These are phyloP conservation scores for Caradrina clavipalpis DNA, from an alignment of 2,888 invertebrate species.

Conservation along the genomic window DNA sequence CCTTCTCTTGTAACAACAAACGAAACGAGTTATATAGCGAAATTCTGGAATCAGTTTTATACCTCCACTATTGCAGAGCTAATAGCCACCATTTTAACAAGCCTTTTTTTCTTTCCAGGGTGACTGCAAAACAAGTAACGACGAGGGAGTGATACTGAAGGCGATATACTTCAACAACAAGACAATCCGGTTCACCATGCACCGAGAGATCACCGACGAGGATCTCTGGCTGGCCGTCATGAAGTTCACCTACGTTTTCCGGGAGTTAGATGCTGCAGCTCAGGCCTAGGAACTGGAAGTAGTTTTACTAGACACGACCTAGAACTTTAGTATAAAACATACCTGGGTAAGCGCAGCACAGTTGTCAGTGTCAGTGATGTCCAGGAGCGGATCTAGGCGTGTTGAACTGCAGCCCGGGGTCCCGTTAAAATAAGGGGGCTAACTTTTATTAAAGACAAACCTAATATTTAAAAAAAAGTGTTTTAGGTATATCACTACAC, in stretches of 20 bases:
- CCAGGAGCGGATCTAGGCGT: too few species aligned
- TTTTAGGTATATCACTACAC: too few species aligned
- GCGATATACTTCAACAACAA: conserved; percentile 91
- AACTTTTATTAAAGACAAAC: too few species aligned
- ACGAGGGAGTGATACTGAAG: conserved; percentile 90
- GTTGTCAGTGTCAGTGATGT: too few species aligned
- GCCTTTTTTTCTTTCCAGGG: conserved; percentile 74
- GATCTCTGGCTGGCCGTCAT: conserved; percentile 93
- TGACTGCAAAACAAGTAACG: conserved; percentile 84
- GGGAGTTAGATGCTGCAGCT: conserved; percentile 88
- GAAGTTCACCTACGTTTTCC: conserved; percentile 93
- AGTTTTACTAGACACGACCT: neutral
- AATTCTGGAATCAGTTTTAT: too few species aligned
- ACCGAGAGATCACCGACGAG: conserved; percentile 93
- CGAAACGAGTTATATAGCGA: too few species aligned
- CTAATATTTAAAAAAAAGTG: too few species aligned
- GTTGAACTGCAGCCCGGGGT: too few species aligned
- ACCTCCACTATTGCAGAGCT: neutral
- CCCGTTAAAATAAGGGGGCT: too few species aligned
- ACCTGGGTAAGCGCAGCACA: too few species aligned
- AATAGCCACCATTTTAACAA: neutral
- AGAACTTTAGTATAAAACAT: neutral
- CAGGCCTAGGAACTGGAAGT: conserved; percentile 12
- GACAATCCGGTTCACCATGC: conserved; percentile 93
- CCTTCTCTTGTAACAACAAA: too few species aligned